Conservation (phyloP, 1,140 invertebrate species). For the Zaprionus ornatus region DNA sequence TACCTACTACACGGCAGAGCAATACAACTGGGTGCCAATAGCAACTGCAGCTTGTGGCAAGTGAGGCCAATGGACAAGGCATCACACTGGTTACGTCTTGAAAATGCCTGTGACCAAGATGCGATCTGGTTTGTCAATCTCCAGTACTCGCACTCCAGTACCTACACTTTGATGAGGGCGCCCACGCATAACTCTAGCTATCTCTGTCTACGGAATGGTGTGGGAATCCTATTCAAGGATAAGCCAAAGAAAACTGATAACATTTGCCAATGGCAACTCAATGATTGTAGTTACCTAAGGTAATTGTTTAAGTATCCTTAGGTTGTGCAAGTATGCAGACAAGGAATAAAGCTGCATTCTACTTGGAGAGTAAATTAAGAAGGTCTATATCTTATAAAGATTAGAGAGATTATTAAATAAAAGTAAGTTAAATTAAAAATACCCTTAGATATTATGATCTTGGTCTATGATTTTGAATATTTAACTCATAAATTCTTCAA, state of each 20-base stretch:
- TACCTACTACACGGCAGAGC: slow-evolving; percentile 23
- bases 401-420: no score
- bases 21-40: slow-evolving; percentile 51
- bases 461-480: no score
- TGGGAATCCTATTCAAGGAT: not conserved
- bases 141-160: not conserved
- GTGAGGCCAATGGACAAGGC: not conserved
- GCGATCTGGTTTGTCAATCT: slow-evolving; percentile 40
- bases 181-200: slow-evolving; percentile 4
- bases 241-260: not conserved
- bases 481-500: no score
- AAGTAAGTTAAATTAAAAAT: no score
- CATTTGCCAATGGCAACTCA: slow-evolving; percentile 51
- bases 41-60: slow-evolving; percentile 56
- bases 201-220: slow-evolving; percentile 26
- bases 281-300: slow-evolving; percentile 49
- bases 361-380: no score
- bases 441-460: no score
- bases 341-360: no score
- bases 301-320: not conserved
- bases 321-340: no score
- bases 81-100: slow-evolving; percentile 23
- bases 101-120: slow-evolving; percentile 44
- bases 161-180: slow-evolving; percentile 11
- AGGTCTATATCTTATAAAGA: no score